A percentile compares a stretch with the other conserved stretches of the same genome.
Evolutionary conservation across 2,888 invertebrate genomes (phyloP).

Genomic region (Stenodera caucasica): DNA sequence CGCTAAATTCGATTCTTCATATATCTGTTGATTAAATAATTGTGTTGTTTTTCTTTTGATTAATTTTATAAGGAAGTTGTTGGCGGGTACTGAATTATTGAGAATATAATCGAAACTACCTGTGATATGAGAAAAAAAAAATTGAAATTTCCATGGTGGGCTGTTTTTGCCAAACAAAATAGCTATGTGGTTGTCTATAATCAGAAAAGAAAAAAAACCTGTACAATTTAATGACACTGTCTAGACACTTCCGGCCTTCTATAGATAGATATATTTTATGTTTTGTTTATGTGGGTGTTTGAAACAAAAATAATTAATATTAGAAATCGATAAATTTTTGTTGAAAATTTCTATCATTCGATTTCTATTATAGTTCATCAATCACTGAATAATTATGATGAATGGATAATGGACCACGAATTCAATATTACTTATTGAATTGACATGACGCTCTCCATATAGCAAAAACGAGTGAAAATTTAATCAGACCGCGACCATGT

Average conservation of each 20-base stretch:
- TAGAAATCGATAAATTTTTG: background rate
- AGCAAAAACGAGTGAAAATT: constrained; percentile 31
- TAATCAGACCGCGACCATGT: constrained; percentile 29
- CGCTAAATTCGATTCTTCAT: no score
- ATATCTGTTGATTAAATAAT: background rate
- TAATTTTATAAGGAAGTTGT: no score
- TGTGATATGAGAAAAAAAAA: background rate
- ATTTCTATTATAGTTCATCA: background rate
- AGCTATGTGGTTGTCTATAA: background rate
- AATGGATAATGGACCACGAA: constrained; percentile 20
- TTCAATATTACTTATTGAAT: constrained; percentile 24
- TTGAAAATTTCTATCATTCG: background rate
- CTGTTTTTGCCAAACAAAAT: background rate
- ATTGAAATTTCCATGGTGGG: background rate
- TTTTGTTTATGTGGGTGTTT: background rate
- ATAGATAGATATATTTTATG: background rate
- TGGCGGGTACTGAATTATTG: no score
- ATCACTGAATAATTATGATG: constrained; percentile 24
- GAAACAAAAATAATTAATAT: background rate
- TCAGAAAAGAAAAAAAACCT: background rate
- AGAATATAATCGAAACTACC: background rate
- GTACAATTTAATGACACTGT: background rate
- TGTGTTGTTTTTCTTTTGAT: no score
- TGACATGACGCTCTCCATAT: constrained; percentile 28
- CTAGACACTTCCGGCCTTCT: background rate